Conservation (phyloP, 2,113 vertebrate genomes). For the Phalacrocorax aristotelis region DNA sequence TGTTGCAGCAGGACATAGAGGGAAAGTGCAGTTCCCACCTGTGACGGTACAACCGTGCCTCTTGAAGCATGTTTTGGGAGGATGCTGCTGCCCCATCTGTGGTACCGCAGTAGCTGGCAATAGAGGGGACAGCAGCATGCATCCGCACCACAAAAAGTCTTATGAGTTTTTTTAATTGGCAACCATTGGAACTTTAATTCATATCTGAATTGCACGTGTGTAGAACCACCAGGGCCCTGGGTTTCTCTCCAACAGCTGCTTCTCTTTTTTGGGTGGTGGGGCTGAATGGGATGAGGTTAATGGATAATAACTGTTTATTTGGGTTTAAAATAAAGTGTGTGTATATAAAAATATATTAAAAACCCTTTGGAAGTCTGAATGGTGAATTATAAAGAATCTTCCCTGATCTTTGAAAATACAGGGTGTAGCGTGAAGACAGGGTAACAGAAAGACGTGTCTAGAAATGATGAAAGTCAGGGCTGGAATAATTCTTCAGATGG, state of each 20-base stretch:
- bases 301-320: background rate
- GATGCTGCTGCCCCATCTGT: background rate
- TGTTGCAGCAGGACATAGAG: background rate
- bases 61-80: background rate
- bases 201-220: accelerated
- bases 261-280: background rate
- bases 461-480: background rate
- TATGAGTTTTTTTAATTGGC: background rate
- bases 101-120: background rate
- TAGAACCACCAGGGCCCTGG: background rate
- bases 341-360: background rate
- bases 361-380: background rate
- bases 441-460: background rate
- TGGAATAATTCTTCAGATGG: background rate
- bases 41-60: accelerated
- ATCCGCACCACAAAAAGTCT: background rate
- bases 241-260: background rate
- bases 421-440: background rate
- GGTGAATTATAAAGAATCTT: background rate
- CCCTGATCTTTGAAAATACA: background rate
- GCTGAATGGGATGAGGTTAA: background rate
- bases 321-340: background rate
- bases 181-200: background rate
- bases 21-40: background rate
- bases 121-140: background rate